Conservation (phyloP, 2,797 vertebrate genomes). For the Oceanodroma leucorhoa region DNA sequence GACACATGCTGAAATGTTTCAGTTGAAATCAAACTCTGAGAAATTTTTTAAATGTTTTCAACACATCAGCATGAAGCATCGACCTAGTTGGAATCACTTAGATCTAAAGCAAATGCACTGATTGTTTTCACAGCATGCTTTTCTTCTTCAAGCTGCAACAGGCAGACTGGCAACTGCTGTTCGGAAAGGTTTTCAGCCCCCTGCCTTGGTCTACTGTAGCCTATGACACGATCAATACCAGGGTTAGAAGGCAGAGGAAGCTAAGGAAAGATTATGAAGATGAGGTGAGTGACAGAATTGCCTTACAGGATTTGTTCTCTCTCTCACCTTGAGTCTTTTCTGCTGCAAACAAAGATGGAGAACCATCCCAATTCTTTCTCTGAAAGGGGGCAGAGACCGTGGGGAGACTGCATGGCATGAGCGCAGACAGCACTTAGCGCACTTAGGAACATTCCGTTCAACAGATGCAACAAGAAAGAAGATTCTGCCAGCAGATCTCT, state of each 20-base stretch:
- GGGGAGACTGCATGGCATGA: accelerated
- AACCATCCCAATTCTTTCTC: neutral
- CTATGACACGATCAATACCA: constrained; percentile 82
- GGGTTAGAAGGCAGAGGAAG: constrained; percentile 74
- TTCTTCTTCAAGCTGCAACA: constrained; percentile 77
- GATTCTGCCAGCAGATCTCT: neutral
- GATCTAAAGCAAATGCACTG: constrained; percentile 88
- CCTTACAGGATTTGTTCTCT: constrained; percentile 73
- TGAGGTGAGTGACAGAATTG: constrained; percentile 79
- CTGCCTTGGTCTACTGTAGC: constrained; percentile 77
- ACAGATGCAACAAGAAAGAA: neutral
- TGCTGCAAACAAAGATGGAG: constrained; percentile 50
- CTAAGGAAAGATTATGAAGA: constrained; percentile 81
- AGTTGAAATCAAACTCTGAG: constrained; percentile 78
- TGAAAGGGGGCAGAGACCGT: neutral
- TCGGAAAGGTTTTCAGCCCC: constrained; percentile 80
- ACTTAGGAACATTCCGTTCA: neutral
- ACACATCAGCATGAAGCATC: constrained; percentile 84
- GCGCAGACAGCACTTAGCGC: neutral
- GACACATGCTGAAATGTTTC: constrained; percentile 71
- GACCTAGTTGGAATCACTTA: constrained; percentile 85
- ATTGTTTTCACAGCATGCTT: constrained; percentile 88
- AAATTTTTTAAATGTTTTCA: constrained; percentile 85
- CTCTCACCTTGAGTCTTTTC: constrained; percentile 75
- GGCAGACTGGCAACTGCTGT: constrained; percentile 65